A percentile compares a stretch with the other conserved stretches of the same genome.
phyloP scores from a whole-genome alignment of 2,888 invertebrate genomes.

The Didymodactylos carnosus region DNA sequence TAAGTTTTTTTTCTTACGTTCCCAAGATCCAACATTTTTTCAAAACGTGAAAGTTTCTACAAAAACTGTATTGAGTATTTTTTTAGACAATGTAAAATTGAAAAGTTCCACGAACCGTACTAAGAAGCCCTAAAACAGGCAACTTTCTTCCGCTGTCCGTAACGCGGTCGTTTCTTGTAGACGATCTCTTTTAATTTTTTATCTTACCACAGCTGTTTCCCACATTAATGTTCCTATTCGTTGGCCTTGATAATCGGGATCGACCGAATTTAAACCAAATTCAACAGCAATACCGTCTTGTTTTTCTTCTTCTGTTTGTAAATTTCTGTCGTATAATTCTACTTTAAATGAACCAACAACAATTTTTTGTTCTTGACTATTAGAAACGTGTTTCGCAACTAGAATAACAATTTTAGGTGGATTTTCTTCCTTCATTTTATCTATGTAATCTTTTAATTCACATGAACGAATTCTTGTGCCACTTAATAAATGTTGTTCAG shows the following conservation, averaged over 20 bases:
- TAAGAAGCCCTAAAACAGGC: no score
- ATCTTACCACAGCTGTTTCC: neutral
- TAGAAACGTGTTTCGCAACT: neutral
- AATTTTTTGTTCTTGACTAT: neutral
- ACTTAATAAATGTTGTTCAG: neutral
- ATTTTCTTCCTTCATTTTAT: neutral
- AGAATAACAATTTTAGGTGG: neutral
- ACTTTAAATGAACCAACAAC: neutral
- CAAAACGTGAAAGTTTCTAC: no score
- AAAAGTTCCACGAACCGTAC: no score
- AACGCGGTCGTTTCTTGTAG: no score
- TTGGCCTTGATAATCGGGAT: neutral
- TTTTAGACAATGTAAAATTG: no score
- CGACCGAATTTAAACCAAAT: neutral
- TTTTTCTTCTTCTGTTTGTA: neutral
- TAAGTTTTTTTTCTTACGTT: no score
- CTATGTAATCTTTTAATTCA: neutral
- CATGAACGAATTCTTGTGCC: neutral
- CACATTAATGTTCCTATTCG: neutral
- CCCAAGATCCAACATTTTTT: no score
- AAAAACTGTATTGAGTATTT: no score
- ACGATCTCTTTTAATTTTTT: no score
- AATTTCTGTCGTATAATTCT: neutral
- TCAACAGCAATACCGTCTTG: neutral
- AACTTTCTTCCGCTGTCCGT: no score